These are phyloP conservation scores for fruit fly (Drosophila melanogaster) DNA, from an alignment of 1,140 invertebrate species.

Conservation along the genomic window DNA sequence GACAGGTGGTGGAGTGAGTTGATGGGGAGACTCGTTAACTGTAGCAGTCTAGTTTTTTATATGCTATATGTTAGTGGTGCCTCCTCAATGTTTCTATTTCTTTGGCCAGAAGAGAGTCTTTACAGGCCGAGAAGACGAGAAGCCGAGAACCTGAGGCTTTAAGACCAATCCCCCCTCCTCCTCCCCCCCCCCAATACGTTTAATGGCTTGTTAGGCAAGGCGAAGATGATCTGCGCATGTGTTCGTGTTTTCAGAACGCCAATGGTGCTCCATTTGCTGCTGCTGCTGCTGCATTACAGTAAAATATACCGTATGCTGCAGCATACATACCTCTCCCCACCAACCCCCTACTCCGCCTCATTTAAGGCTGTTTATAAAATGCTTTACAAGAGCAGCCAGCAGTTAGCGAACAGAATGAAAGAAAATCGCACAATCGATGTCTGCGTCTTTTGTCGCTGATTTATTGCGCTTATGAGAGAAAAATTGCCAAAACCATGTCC, in stretches of 20 bases:
- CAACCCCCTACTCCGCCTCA: background rate
- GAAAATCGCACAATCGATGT: slow-evolving; percentile 37
- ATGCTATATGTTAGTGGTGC: background rate
- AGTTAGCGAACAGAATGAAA: background rate
- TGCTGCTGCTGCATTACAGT: slow-evolving; percentile 60
- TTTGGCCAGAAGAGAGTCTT: slow-evolving; percentile 31
- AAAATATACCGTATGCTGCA: slow-evolving; percentile 76
- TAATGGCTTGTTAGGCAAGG: slow-evolving; percentile 57
- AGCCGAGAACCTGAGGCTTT: background rate
- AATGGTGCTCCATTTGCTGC: slow-evolving; percentile 41
- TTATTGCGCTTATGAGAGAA: slow-evolving; percentile 27
- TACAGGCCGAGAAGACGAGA: background rate
- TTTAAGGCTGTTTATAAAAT: slow-evolving; percentile 15
- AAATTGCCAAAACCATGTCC: slow-evolving; percentile 20
- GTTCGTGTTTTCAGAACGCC: slow-evolving; percentile 61
- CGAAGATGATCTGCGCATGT: slow-evolving; percentile 26
- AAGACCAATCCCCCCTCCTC: background rate
- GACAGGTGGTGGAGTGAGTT: slow-evolving; percentile 5
- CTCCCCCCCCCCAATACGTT: slow-evolving; percentile 3
- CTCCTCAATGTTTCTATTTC: slow-evolving; percentile 27
- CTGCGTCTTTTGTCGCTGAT: slow-evolving; percentile 35
- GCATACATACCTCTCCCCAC: slow-evolving; percentile 24
- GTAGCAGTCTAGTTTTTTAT: background rate
- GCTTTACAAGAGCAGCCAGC: background rate
- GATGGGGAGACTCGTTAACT: background rate